phyloP scores from a whole-genome alignment of 2,797 vertebrate species.

The Alca torda region DNA sequence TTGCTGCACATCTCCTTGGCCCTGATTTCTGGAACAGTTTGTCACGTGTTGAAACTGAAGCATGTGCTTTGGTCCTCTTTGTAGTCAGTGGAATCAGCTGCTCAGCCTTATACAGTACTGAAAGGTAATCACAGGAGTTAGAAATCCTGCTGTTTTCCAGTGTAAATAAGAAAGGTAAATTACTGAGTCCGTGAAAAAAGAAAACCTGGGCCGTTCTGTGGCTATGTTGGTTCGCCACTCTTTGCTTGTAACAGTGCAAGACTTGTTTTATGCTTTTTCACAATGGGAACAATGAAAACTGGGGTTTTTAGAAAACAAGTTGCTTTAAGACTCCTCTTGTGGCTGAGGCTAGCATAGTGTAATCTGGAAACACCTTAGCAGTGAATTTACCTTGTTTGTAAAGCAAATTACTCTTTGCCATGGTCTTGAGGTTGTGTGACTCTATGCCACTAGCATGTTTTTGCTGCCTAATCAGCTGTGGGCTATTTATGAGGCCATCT shows the following conservation, averaged over 20 bases:
- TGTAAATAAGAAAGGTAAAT: neutral
- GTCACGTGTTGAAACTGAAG: neutral
- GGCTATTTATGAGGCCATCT: neutral
- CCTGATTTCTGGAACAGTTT: neutral
- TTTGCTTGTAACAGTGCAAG: neutral
- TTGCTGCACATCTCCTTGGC: neutral
- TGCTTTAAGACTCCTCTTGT: neutral
- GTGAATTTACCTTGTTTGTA: neutral
- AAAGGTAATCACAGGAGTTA: neutral
- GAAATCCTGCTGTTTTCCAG: conserved; percentile 6
- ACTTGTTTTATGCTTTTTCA: neutral
- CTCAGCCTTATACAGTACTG: neutral
- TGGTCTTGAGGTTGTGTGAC: neutral
- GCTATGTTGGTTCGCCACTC: neutral
- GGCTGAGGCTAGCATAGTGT: neutral
- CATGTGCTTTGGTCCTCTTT: neutral
- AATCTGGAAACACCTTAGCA: neutral
- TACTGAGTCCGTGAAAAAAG: neutral
- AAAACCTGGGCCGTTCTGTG: neutral
- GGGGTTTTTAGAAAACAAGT: neutral
- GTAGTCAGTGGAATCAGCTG: neutral
- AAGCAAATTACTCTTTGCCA: neutral
- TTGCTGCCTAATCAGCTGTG: neutral
- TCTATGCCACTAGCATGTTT: neutral
- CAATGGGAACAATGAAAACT: neutral